Evolutionary conservation across 1,140 invertebrate genomes (phyloP).

Genomic region (Hirudo medicinalis): DNA sequence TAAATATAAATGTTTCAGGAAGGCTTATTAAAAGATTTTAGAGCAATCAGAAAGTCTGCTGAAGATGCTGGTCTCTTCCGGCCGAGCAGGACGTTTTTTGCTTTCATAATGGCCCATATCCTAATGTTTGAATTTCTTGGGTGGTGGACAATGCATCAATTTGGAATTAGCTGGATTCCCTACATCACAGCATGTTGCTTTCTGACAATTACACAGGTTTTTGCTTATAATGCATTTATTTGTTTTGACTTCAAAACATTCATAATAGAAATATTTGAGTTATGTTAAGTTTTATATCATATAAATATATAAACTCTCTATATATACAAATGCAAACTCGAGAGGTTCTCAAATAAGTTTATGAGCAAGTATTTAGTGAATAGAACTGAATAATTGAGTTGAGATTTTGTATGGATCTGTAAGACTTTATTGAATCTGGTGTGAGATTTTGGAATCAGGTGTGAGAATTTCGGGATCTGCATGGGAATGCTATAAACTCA

Average conservation of each 20-base stretch:
- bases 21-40: conserved; percentile 31
- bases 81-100: conserved; percentile 33
- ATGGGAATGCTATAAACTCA: too few relatives aligned
- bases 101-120: conserved; percentile 32
- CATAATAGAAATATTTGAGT: not conserved
- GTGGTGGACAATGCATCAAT: conserved; percentile 28
- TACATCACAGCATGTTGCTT: conserved; percentile 26
- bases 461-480: too few relatives aligned
- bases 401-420: too few relatives aligned
- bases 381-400: too few relatives aligned
- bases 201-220: conserved; percentile 34
- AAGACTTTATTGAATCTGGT: too few relatives aligned
- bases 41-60: conserved; percentile 29
- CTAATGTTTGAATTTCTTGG: conserved; percentile 31
- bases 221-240: not conserved
- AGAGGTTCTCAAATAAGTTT: too few relatives aligned
- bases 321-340: too few relatives aligned
- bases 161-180: conserved; percentile 28
- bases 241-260: not conserved
- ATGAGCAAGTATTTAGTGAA: too few relatives aligned
- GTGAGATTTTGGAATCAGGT: too few relatives aligned
- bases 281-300: not conserved
- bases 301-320: not conserved
- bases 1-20: not conserved
- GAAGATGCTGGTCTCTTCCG: conserved; percentile 32